A percentile compares a stretch with the other conserved stretches of the same genome.
Conservation (phyloP, 2,113 vertebrate species). For the Todiramphus chloris region DNA sequence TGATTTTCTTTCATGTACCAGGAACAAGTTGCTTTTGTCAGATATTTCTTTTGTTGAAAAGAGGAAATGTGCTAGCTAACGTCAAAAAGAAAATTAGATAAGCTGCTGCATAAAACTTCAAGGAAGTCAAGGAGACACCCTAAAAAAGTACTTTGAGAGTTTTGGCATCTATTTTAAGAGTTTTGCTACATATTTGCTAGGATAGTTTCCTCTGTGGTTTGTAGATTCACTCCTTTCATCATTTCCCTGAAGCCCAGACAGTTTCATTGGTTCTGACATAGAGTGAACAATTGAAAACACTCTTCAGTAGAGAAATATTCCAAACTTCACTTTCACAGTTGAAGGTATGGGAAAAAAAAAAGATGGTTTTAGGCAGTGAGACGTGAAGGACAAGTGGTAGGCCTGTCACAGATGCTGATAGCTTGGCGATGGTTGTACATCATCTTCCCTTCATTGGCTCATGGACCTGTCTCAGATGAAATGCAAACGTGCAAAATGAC, state of each 20-base stretch:
- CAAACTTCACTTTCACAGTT: conserved; percentile 63
- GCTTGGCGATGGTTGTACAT: conserved; percentile 85
- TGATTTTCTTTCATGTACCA: conserved; percentile 14
- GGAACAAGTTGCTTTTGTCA: conserved; percentile 40
- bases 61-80: background rate
- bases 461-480: conserved; percentile 71
- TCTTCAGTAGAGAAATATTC: conserved; percentile 63
- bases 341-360: conserved; percentile 59
- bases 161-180: background rate
- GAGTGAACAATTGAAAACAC: conserved; percentile 54
- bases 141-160: conserved; percentile 1
- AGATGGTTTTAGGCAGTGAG: conserved; percentile 83
- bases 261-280: conserved; percentile 47
- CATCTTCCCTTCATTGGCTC: conserved; percentile 89
- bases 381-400: conserved; percentile 88
- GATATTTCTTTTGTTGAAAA: conserved; percentile 12
- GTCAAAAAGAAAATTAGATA: conserved; percentile 32
- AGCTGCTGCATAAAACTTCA: conserved; percentile 12
- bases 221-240: conserved; percentile 42
- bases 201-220: conserved; percentile 23
- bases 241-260: conserved; percentile 43
- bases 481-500: conserved; percentile 74
- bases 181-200: background rate
- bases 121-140: background rate
- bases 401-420: conserved; percentile 85